Evolutionary conservation across 2,113 vertebrate genomes (phyloP), one percentile per base, ranked within the genome.

Genomic region (Columbina picui): DNA sequence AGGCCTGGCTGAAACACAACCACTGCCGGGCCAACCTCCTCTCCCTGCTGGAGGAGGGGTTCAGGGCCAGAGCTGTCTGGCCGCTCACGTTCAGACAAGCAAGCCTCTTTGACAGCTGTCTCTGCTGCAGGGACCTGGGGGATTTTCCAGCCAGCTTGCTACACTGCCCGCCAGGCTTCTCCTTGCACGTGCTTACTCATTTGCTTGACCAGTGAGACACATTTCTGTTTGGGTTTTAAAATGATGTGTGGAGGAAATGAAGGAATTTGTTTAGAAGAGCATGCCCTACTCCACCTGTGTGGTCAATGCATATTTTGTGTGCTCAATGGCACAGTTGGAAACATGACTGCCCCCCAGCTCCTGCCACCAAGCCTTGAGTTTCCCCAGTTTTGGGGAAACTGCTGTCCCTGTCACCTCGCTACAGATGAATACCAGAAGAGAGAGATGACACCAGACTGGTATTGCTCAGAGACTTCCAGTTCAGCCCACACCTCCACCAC

Each of bases 401-500:
- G 30, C 7, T 43, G 43, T 43, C 49, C 59, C 34, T 61, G 56
- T 21, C 43, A 57, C 41, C 12, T 45, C 49, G n/a, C 23, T 67
- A 70, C n/a, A 38, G 59, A 17, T 34, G n/a, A 47, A 17, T 18
- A 36, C 2, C 30, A 53, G 74, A 50, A 47, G 41, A 71, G 17
- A 23, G 32, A 26, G 26, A 20, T 34, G 30, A 18, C 8, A n/a
- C 30, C 32, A 71, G 25, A 18, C 18, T 49, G 36, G 20, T 50
- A 13, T 36, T 3, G 5, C n/a, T 10, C 76, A 21, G 49, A 0
- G 0, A 49, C 15, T 34, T 29, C 57, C 60, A 60, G 18, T 49
- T 55, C 32, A 76, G 36, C 16, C 26, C 41, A 55, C 1, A 0
- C 34, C 43, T 16, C 10, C 21, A 30, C 8, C 0, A 0, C 27